Base-by-base conservation (phyloP, 2,888 invertebrate genomes). In the Hirudinaria manillensis region DNA sequence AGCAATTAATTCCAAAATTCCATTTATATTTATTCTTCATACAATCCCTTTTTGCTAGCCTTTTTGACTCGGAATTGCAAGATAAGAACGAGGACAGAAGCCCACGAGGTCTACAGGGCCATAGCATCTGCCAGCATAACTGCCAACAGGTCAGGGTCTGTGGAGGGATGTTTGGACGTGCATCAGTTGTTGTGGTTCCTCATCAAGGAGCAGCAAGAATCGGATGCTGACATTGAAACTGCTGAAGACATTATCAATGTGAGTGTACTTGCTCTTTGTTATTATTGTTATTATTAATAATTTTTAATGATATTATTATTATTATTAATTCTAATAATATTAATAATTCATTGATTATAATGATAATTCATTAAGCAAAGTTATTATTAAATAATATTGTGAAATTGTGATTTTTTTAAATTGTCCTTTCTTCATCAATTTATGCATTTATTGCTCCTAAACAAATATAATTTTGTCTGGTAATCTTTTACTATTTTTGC, bases 161-260 rank as follows among this genome's bases (percentile, higher is more conserved):
- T 73, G 10, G 73, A 73, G 10, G 65, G 65, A 24, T 73, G 65
- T 24, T 16, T 73, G n/a, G 73, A 73, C 34, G 38, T 27, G 19
- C 45, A 65, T n/a, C 73, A 73, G 65, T 61, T 73, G 21, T n/a
- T 55, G 3, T 73, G 73, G 73, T 73, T 73, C 36, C 65, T 73
- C 24, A 61, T 38, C 61, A 65, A 56, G 13, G 73, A 73, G 65
- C 73, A 73, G 65, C 51, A 38, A 61, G 73, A 73, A 27, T 24
- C 27, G 21, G 27, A 73, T 27, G 65, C 34, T 27, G n/a, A 61
- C n/a, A 21, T 73, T 32, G 24, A 65, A 24, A 29, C 38, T 16
- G 73, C 65, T 24, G 36, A 27, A 24, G 34, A 29, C 21, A 56
- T 73, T 21, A 73, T 73, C 36, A n/a, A 73, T 16, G 73, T 73